Evolutionary conservation across 1,140 invertebrate species (phyloP), one percentile per base, ranked within the genome.

Genomic region (Hermetia illucens): DNA sequence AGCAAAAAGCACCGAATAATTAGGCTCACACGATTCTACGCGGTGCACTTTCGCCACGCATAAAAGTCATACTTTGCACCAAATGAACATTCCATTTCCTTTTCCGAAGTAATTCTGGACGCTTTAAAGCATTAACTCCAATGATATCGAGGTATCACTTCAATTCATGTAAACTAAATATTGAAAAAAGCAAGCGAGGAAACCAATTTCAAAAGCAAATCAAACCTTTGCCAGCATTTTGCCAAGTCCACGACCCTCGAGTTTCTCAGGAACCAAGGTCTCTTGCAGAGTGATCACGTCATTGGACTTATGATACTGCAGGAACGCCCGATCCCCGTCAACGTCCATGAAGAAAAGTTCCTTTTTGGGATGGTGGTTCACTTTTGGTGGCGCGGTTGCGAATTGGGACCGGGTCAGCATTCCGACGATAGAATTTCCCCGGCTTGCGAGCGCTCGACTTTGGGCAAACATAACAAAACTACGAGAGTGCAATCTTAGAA

Each of bases 231-330:
- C 74, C 51, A 80, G 61, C 25, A 71, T 19, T 48, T 70, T 70
- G 36, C 74, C 77, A 39, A 77, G 53, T 17, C 76, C 76, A 54
- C 68, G 64, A 17, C 73, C 73, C 58, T 69, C 66, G 47, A 70
- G 70, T 38, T 61, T 48, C 19, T 61, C 42, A 5, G 76, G 77
- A 32, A 80, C 75, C 44, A 65, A 59, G 25, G 75, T 73, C 32
- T 71, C 59, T 25, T 65, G 47, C 42, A 79, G 64, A 47, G 69
- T 68, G 49, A 74, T 62, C n/a, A 63, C 41, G 19, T 66, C 58
- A 2, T 53, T 61, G 27, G 56, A 47, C 38, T 51, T 45, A 22
- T 62, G 51, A 55, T 74, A 75, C 21, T 54, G 50, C 34, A 74
- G 40, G 21, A 53, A 46, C 27, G 69, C 69, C 39, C 55, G 52